Evolutionary conservation across 1,140 invertebrate species (phyloP), one percentile per base, ranked within the genome.

Genomic region (Spodoptera litura): DNA sequence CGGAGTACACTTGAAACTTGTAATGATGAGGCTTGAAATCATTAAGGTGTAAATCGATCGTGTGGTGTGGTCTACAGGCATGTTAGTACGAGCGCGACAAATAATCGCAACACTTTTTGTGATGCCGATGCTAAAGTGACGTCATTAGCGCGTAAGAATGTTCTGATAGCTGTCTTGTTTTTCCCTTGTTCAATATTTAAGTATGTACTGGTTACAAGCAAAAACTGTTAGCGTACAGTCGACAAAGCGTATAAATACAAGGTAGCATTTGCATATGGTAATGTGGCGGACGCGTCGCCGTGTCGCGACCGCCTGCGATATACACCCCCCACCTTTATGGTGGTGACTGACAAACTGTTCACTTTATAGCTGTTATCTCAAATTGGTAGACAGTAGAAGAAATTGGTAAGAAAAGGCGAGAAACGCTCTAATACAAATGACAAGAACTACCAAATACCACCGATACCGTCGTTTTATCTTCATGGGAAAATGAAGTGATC

Each of bases 191-290:
- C 70, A 35, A 61, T 78, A 51, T 59, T 72, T 80, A 76, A 62
- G 61, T 64, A 53, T 73, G 73, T 73, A 74, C 52, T 83, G 66
- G 71, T 66, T 82, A 85, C 82, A 82, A 81, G 80, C 82, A 84
- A 85, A 87, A 88, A 86, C 85, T 87, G 80, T 81, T 82, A 84
- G 78, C 78, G 78, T 77, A 77, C 52, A 72, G 72, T 78, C 62
- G 78, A 72, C 77, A 77, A 66, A 72, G 78, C 79, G 82, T 81
- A 84, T 79, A 78, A 79, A 78, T 71, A 79, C 82, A 79, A 68
- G 76, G 76, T 61, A 35, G 15, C 52, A 89, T 89, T 89, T 87
- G 80, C 88, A 89, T 89, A 89, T 88, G 86, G 80, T 87, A 88
- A 88, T 89, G 83, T 62, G 76, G 81, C 72, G 81, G 79, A 82